phyloP scores from a whole-genome alignment of 2,888 invertebrate species.

The Pseudococcus viburni region DNA sequence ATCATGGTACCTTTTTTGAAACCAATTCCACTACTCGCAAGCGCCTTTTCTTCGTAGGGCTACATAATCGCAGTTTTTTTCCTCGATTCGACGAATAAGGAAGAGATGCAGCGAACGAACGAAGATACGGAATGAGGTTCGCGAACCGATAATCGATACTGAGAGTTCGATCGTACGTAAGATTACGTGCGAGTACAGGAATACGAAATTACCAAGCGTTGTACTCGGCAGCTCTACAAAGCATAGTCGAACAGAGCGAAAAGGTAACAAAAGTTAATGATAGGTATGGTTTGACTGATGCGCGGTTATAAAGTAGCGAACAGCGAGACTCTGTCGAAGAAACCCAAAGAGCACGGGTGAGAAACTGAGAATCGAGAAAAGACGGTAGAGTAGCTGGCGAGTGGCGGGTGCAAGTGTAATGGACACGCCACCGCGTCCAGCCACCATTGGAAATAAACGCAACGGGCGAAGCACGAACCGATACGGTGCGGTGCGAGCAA shows the following conservation, averaged over 20 bases:
- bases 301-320: slow-evolving; percentile 16
- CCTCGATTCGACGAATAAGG: neutral
- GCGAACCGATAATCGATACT: slow-evolving; percentile 1
- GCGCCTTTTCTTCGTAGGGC: too few species aligned
- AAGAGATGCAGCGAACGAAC: neutral
- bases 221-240: slow-evolving; percentile 7
- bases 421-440: neutral
- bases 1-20: too few species aligned
- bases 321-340: neutral
- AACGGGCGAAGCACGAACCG: slow-evolving; percentile 18
- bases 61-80: neutral
- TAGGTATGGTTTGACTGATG: slow-evolving; percentile 19
- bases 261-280: slow-evolving; percentile 44
- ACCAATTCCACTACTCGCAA: too few species aligned
- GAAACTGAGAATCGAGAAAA: neutral
- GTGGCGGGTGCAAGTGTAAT: neutral
- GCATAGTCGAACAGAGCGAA: neutral
- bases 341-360: neutral
- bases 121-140: neutral
- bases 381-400: neutral
- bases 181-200: neutral
- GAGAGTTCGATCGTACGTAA: neutral
- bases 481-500: neutral
- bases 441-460: neutral
- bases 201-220: neutral